Percentiles rank a stretch among this genome's conserved stretches.
Evolutionary conservation across 2,797 vertebrate species (phyloP).

Genomic region (Margarornis squamiger): DNA sequence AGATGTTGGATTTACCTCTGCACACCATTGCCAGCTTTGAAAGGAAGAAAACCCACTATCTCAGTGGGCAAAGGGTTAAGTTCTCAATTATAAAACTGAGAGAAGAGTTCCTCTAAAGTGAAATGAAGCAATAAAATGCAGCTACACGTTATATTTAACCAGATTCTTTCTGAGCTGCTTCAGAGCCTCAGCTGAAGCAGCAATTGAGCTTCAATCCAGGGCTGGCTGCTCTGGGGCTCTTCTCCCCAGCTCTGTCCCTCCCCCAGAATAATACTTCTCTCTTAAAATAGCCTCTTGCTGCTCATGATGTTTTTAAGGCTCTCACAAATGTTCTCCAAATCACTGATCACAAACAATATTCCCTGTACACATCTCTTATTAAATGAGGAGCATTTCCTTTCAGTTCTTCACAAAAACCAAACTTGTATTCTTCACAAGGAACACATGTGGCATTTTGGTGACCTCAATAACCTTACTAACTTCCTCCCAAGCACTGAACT

Average conservation of each 20-base stretch:
- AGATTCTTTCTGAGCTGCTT: not conserved
- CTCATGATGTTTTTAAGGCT: not conserved
- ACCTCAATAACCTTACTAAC: not conserved
- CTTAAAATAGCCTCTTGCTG: not conserved
- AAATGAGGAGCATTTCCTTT: not conserved
- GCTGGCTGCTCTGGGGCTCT: not conserved
- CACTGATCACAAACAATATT: not conserved
- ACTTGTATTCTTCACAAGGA: not conserved
- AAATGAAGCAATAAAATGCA: not conserved
- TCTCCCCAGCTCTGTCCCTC: not conserved
- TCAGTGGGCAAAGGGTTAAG: not conserved
- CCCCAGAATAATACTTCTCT: not conserved
- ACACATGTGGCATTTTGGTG: not conserved
- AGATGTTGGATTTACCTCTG: not conserved
- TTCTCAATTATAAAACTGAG: not conserved
- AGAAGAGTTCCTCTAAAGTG: not conserved
- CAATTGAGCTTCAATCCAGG: not conserved
- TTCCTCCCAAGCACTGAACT: not conserved
- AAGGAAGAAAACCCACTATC: not conserved
- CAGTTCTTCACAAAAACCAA: not conserved
- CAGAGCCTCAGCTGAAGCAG: not conserved
- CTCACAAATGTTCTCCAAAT: not conserved
- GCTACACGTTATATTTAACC: not conserved
- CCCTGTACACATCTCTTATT: not conserved
- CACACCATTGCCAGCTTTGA: not conserved